Conservation (phyloP, 1,140 invertebrate species). For the Drosophila pseudoananassae region DNA sequence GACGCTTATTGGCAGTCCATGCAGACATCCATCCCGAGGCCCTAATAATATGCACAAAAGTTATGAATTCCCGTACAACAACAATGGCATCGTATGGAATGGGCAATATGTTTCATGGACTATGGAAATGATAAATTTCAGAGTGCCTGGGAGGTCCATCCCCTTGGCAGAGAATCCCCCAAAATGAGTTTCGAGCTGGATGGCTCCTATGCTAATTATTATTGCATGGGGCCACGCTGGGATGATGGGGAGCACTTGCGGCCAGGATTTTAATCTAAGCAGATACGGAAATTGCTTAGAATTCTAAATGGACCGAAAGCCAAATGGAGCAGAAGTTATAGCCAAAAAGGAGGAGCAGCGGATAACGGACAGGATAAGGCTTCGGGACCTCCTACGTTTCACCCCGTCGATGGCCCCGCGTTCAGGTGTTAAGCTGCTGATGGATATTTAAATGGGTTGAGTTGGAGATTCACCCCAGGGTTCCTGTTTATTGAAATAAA, state of each 20-base stretch:
- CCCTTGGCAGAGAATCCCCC: neutral
- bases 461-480: conserved; percentile 11
- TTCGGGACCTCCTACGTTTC: neutral
- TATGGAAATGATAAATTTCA: conserved; percentile 69
- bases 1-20: conserved; percentile 67
- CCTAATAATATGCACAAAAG: conserved; percentile 78
- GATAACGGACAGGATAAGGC: neutral
- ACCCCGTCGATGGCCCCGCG: neutral
- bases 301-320: conserved; percentile 63
- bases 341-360: neutral
- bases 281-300: conserved; percentile 80
- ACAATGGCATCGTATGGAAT: conserved; percentile 14
- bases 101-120: conserved; percentile 62
- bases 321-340: conserved; percentile 74
- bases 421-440: conserved; percentile 71
- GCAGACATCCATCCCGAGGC: conserved; percentile 28
- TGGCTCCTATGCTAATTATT: conserved; percentile 72
- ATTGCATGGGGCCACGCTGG: conserved; percentile 46
- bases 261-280: conserved; percentile 69
- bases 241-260: conserved; percentile 44
- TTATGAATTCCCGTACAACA: conserved; percentile 68
- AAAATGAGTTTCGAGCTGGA: conserved; percentile 36
- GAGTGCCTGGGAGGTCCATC: conserved; percentile 20
- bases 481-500: conserved; percentile 49
- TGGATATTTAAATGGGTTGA: conserved; percentile 64